Conservation (phyloP, 2,797 vertebrate genomes). For the Micropoecilia bifurca region DNA sequence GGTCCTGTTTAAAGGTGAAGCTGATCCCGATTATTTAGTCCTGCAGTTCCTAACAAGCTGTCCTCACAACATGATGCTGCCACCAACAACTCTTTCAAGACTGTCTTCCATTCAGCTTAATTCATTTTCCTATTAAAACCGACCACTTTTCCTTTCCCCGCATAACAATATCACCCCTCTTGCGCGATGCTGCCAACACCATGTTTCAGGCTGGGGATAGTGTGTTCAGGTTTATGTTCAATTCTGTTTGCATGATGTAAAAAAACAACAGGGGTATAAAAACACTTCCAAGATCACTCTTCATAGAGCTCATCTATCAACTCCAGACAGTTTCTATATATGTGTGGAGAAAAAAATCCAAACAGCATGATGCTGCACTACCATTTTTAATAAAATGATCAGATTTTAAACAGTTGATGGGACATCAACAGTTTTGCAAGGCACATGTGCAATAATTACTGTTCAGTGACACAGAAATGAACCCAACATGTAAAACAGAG, state of each 20-base stretch:
- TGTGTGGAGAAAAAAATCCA: not conserved
- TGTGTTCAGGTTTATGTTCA: not conserved
- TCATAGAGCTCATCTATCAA: not conserved
- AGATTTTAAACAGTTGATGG: not conserved
- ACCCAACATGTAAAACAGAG: not conserved
- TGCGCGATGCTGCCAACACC: not conserved
- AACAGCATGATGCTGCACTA: not conserved
- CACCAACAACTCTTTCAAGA: not conserved
- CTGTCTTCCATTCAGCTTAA: not conserved
- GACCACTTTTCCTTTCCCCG: too few species aligned
- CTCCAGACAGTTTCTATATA: not conserved
- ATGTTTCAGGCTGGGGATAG: not conserved
- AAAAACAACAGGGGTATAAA: not conserved
- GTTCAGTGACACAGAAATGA: constrained; percentile 1
- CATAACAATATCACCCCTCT: not conserved
- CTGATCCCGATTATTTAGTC: not conserved
- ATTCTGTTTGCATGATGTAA: not conserved
- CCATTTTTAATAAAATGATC: not conserved
- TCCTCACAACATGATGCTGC: not conserved
- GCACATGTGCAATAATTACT: not conserved
- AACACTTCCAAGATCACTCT: not conserved
- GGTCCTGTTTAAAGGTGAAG: not conserved
- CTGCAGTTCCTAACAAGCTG: not conserved
- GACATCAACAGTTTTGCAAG: not conserved
- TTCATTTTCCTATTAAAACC: not conserved